phyloP scores from a whole-genome alignment of 2,113 vertebrate genomes.

The Cebidichthys violaceus region DNA sequence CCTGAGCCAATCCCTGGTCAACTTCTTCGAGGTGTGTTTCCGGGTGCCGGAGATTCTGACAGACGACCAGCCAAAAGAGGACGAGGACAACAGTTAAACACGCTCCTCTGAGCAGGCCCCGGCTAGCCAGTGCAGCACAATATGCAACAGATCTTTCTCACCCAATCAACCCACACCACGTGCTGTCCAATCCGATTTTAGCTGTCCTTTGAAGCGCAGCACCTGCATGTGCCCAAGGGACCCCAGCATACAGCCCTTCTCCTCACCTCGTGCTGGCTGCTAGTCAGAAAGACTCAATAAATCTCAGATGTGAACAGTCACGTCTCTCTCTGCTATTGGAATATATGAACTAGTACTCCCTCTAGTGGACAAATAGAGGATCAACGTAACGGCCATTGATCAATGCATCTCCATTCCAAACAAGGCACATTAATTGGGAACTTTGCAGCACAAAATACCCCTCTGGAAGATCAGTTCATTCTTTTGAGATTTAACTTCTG shows the following conservation, averaged over 20 bases:
- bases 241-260: constrained; percentile 25
- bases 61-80: constrained; percentile 80
- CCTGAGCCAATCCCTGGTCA: constrained; percentile 91
- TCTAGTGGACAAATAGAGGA: constrained; percentile 64
- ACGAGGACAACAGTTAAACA: constrained; percentile 91
- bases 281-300: constrained; percentile 35
- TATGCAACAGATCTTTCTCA: constrained; percentile 85
- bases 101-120: not conserved
- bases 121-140: constrained; percentile 81
- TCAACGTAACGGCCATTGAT: constrained; percentile 5
- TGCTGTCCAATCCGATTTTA: constrained; percentile 45
- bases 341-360: constrained; percentile 44
- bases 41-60: constrained; percentile 85
- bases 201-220: constrained; percentile 50
- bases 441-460: constrained; percentile 64
- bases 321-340: constrained; percentile 31
- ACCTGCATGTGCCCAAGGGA: constrained; percentile 66
- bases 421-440: constrained; percentile 41
- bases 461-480: constrained; percentile 34
- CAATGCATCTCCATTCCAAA: constrained; percentile 27
- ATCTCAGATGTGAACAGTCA: constrained; percentile 30
- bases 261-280: constrained; percentile 41
- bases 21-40: constrained; percentile 95
- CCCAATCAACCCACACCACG: constrained; percentile 43
- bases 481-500: constrained; percentile 33